A percentile compares a stretch with the other conserved stretches of the same genome.
Conservation (phyloP, 2,797 vertebrate genomes). For the Pogoniulus pusillus region DNA sequence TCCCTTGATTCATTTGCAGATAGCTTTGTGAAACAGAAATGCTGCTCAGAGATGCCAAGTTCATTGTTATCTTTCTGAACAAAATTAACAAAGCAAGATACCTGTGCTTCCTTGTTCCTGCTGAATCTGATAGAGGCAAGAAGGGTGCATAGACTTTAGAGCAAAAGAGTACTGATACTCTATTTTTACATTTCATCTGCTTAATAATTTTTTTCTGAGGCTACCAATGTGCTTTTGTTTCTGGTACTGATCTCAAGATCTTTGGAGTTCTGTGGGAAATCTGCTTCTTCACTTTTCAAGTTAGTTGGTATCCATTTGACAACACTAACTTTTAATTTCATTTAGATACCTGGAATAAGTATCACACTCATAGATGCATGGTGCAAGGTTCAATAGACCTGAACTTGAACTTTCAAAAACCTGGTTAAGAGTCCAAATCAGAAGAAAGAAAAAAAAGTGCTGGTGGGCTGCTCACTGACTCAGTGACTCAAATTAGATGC, state of each 20-base stretch:
- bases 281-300: not conserved
- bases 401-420: not conserved
- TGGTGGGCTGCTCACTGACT: not conserved
- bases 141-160: not conserved
- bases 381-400: not conserved
- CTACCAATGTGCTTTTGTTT: not conserved
- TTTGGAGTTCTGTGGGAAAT: not conserved
- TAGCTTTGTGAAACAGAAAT: not conserved
- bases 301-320: not conserved
- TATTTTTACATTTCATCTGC: not conserved
- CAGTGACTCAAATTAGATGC: not conserved
- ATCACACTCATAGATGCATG: not conserved
- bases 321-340: not conserved
- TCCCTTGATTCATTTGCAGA: not conserved
- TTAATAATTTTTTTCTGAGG: not conserved
- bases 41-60: not conserved
- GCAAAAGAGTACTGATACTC: not conserved
- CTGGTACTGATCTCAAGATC: not conserved
- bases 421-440: not conserved
- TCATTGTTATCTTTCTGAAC: not conserved
- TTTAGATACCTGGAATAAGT: not conserved
- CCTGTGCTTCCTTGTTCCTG: not conserved
- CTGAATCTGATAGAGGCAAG: not conserved
- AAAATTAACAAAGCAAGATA: not conserved
- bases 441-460: not conserved